Percentiles rank a stretch among this genome's conserved stretches.
Evolutionary conservation across 2,797 vertebrate species (phyloP).

Genomic region (Euthynnus affinis): DNA sequence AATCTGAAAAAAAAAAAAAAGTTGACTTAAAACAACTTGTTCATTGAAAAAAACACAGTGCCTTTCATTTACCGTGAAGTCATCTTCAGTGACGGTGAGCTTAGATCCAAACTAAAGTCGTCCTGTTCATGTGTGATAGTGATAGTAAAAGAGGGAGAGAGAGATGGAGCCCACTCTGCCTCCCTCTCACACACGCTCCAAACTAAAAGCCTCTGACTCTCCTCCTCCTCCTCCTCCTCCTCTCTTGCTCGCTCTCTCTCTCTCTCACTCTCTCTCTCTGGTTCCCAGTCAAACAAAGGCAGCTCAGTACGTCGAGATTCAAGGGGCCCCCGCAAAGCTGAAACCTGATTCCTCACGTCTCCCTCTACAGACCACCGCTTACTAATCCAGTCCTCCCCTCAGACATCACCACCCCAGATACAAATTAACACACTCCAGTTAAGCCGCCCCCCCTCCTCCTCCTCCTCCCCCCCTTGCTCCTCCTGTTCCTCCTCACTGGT

Average conservation of each 20-base stretch:
- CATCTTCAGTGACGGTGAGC: conserved; percentile 76
- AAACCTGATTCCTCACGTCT: conserved; percentile 88
- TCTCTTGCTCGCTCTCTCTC: conserved; percentile 31
- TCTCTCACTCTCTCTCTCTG: conserved; percentile 60
- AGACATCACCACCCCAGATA: conserved; percentile 69
- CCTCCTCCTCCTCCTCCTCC: conserved; percentile 45
- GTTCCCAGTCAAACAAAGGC: conserved; percentile 90
- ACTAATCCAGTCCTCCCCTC: conserved; percentile 77
- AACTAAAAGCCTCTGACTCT: conserved; percentile 65
- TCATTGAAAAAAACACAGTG: conserved; percentile 7
- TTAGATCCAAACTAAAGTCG: conserved; percentile 64
- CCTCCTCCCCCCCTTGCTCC: conserved; percentile 27
- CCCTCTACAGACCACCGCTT: conserved; percentile 78
- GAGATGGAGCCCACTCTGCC: conserved; percentile 79
- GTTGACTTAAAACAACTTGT: neutral
- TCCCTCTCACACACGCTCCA: conserved; percentile 52
- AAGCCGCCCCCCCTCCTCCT: conserved; percentile 58
- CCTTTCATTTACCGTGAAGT: conserved; percentile 74
- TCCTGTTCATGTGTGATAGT: conserved; percentile 68
- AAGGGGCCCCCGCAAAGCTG: conserved; percentile 84
- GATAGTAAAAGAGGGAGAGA: conserved; percentile 47
- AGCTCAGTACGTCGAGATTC: conserved; percentile 88
- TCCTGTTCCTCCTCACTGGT: conserved; percentile 44
- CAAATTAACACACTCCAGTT: conserved; percentile 76
- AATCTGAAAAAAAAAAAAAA: conserved; percentile 15